Percentiles rank a stretch among this genome's conserved stretches.
These are phyloP conservation scores for Proales similis DNA, from an alignment of 1,140 invertebrate species.

Conservation along the genomic window DNA sequence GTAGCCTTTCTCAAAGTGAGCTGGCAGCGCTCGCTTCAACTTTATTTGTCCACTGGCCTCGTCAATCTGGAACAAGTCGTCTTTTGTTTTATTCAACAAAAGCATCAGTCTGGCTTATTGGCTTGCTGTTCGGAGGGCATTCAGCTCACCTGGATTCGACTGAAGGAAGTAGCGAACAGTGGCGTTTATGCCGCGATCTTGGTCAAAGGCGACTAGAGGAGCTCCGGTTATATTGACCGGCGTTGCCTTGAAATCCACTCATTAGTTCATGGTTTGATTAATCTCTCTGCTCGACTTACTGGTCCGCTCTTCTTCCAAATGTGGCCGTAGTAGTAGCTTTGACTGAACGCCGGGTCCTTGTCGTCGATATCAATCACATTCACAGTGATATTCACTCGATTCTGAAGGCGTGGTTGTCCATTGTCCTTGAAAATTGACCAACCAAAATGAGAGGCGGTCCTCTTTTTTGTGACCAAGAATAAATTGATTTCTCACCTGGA, in stretches of 20 bases:
- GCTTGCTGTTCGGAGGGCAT: too few relatives aligned
- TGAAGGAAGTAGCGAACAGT: constrained; percentile 1
- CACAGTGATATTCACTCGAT: constrained; percentile 6
- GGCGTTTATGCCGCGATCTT: constrained; percentile 20
- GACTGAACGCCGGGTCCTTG: constrained; percentile 23
- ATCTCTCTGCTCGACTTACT: background rate
- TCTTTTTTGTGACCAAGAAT: background rate
- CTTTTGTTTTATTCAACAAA: background rate
- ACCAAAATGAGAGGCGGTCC: background rate
- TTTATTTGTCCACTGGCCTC: background rate
- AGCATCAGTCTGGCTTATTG: too few relatives aligned
- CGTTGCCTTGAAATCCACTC: background rate
- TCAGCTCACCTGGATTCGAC: background rate
- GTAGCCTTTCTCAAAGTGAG: constrained; percentile 2
- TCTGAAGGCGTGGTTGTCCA: constrained; percentile 1
- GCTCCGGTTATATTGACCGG: constrained; percentile 1
- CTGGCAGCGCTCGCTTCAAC: constrained; percentile 1
- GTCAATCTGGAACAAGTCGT: constrained; percentile 30
- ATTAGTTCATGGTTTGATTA: too few relatives aligned
- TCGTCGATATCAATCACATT: constrained; percentile 25
- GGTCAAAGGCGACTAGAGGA: constrained; percentile 10
- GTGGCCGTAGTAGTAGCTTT: constrained; percentile 17
- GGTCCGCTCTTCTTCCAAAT: constrained; percentile 6
- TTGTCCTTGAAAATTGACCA: constrained; percentile 2
- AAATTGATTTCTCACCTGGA: background rate